These are phyloP conservation scores for Chroicocephalus ridibundus DNA, from an alignment of 2,113 vertebrate species.

Conservation along the genomic window DNA sequence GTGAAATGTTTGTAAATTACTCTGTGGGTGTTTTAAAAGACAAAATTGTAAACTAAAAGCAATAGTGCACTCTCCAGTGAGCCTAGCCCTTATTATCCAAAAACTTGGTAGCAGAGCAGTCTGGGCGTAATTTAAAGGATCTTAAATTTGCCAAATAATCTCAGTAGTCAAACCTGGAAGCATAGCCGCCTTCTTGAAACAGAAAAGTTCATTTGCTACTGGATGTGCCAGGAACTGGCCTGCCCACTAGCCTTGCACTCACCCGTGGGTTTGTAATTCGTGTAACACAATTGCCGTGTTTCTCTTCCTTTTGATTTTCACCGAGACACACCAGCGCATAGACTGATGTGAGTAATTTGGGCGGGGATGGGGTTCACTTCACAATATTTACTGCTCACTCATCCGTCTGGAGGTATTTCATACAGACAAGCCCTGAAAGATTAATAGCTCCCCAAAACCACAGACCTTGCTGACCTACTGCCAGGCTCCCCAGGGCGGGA, in stretches of 20 bases:
- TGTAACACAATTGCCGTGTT: fast-evolving
- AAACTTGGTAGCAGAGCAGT: not conserved
- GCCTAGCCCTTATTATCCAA: not conserved
- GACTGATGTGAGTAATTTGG: no score
- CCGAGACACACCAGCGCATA: fast-evolving
- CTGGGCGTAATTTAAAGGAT: not conserved
- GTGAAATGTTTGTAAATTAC: not conserved
- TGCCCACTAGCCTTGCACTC: fast-evolving
- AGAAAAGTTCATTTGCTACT: not conserved
- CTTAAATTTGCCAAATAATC: not conserved
- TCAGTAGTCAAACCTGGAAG: not conserved
- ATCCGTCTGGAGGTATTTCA: not conserved
- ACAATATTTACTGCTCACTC: not conserved
- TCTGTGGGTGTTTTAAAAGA: not conserved
- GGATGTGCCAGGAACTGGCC: not conserved
- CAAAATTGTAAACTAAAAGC: not conserved
- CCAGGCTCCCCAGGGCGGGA: not conserved
- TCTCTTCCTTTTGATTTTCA: not conserved
- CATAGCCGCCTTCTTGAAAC: not conserved
- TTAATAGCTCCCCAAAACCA: not conserved
- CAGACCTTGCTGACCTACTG: not conserved
- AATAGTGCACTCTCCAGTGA: fast-evolving
- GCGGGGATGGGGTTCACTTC: not conserved
- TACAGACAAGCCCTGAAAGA: not conserved
- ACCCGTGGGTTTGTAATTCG: fast-evolving